A percentile compares a stretch with the other conserved stretches of the same genome.
These are phyloP conservation scores for Neolamprologus caudopunctatus DNA, from an alignment of 2,113 vertebrate genomes.

Conservation along the genomic window DNA sequence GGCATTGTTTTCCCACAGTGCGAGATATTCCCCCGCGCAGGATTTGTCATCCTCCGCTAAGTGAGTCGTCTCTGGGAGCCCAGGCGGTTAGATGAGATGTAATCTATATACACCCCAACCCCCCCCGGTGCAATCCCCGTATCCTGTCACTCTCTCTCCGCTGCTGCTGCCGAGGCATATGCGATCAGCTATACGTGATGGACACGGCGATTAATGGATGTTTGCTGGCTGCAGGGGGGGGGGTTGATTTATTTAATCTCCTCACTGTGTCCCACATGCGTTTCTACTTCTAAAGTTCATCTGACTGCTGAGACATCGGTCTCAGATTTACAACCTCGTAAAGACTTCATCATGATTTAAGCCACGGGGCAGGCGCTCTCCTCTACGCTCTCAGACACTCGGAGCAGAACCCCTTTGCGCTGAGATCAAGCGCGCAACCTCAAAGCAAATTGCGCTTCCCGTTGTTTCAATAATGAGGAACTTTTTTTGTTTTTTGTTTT, in stretches of 20 bases:
- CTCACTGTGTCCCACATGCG: conserved; percentile 10
- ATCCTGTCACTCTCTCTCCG: conserved; percentile 4
- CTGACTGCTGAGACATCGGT: conserved; percentile 37
- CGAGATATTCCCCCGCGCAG: conserved; percentile 22
- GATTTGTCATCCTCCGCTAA: conserved; percentile 48
- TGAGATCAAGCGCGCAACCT: not conserved
- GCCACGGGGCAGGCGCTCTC: not conserved
- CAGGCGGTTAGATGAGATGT: conserved; percentile 29
- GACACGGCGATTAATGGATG: conserved; percentile 55
- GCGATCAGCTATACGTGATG: conserved; percentile 45
- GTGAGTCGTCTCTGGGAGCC: conserved; percentile 37
- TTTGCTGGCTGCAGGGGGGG: not conserved
- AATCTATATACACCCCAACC: conserved; percentile 26
- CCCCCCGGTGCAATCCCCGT: not conserved
- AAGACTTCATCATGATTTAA: conserved; percentile 67
- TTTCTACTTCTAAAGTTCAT: conserved; percentile 50
- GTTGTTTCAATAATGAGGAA: not conserved
- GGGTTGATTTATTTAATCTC: conserved; percentile 56
- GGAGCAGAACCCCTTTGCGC: not conserved
- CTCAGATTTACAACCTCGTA: conserved; percentile 65
- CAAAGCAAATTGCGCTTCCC: not conserved
- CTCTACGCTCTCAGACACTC: not conserved
- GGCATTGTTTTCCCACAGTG: conserved; percentile 26
- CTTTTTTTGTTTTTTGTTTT: not conserved
- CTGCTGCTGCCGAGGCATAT: not conserved